Evolutionary conservation across 1,140 invertebrate genomes (phyloP).

Genomic region (Brachionus rubens): DNA sequence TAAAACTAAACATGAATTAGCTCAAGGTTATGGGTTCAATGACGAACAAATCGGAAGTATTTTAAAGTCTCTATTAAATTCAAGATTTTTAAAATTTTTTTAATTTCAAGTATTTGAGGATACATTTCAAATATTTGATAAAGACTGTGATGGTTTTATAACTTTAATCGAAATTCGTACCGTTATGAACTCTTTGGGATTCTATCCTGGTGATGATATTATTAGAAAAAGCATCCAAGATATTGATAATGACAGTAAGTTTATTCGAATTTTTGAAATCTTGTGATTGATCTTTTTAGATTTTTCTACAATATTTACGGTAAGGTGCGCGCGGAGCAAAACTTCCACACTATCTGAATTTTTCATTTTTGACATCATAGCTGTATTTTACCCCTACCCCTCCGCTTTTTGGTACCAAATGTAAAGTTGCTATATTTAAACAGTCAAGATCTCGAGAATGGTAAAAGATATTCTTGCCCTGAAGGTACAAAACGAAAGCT

Average conservation of each 20-base stretch:
- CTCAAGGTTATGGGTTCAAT: slow-evolving; percentile 31
- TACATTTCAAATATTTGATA: slow-evolving; percentile 45
- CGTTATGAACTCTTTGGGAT: slow-evolving; percentile 39
- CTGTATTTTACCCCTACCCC: too few species aligned
- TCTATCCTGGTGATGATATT: background rate
- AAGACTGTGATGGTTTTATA: slow-evolving; percentile 45
- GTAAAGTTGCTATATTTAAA: too few species aligned
- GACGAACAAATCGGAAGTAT: slow-evolving; percentile 45
- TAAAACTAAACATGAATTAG: slow-evolving; percentile 40
- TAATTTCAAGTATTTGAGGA: slow-evolving; percentile 43
- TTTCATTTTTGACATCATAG: too few species aligned
- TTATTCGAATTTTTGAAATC: background rate
- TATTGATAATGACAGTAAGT: slow-evolving; percentile 42
- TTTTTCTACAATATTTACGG: too few species aligned
- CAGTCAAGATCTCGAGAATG: too few species aligned
- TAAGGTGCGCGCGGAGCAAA: too few species aligned
- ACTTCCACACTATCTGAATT: too few species aligned
- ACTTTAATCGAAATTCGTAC: slow-evolving; percentile 36
- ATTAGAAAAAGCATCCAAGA: slow-evolving; percentile 11
- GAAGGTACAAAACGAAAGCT: too few species aligned
- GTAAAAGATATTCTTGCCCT: too few species aligned
- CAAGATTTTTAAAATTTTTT: background rate
- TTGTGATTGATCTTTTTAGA: background rate
- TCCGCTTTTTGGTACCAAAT: too few species aligned
- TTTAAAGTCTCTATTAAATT: background rate